Evolutionary conservation across 1,140 invertebrate species (phyloP), one percentile per base, ranked within the genome.

Genomic region (Drosophila dunni): DNA sequence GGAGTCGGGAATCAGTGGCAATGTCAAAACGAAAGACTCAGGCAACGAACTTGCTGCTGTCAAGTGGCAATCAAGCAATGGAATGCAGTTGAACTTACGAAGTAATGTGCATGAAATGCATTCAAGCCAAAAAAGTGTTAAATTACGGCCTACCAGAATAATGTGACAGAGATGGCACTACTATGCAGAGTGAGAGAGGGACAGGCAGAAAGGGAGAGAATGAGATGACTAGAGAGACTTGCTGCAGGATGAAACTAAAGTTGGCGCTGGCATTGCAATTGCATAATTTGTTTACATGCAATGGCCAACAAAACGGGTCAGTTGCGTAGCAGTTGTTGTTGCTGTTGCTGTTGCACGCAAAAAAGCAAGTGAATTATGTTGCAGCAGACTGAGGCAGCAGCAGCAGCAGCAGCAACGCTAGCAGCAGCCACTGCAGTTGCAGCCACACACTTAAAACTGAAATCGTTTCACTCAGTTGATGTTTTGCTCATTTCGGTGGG

Each of bases 241-340:
- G 65, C 61, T 73, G 24, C 65, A 53, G 46, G 33, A 44, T 48
- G 45, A 15, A 9, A 13, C n/a, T 34, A 33, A 13, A 7, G 33
- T 33, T 38, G 29, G 46, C 34, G 61, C 63, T 72, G 70, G 63
- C 63, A 73, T 78, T 73, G 84, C 69, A 88, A 84, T 89, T 89
- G 84, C 84, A 89, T 89, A 89, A 89, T 85, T 83, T 85, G 74
- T 80, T 83, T 80, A 85, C 74, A 83, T 82, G 79, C 79, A 78
- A 68, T 45, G 65, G 67, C 74, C 80, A 78, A 75, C 85, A 89
- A 84, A 84, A 89, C 84, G 84, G 84, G 84, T 88, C 83, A 82
- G 79, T 81, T 89, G 84, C 77, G 69, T 79, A 72, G 60, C 45
- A 48, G 58, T 44, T 65, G 61, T 56, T 54, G 44, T 64, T 75